phyloP scores from a whole-genome alignment of 35 echinoderm and acorn worm species.

The Chiridota heheva region DNA sequence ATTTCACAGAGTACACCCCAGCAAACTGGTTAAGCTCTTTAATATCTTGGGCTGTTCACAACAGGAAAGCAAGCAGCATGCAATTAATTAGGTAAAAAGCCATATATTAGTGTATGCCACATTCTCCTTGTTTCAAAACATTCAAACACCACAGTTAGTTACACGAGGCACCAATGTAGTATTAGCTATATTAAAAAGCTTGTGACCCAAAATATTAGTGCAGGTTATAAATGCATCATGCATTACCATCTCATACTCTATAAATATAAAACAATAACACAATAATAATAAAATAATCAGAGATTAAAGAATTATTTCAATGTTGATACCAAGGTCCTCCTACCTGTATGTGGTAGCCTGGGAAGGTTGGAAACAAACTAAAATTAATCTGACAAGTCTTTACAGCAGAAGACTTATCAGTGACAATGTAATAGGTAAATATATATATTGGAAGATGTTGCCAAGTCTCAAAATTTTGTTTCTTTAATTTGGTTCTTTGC shows the following conservation, averaged over 20 bases:
- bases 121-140: background rate
- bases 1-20: slow-evolving; percentile 92
- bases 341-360: too few relatives aligned
- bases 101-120: background rate
- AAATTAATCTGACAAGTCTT: too few relatives aligned
- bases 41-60: slow-evolving; percentile 71
- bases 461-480: too few relatives aligned
- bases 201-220: background rate
- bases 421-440: too few relatives aligned
- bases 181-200: background rate
- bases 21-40: slow-evolving; percentile 97
- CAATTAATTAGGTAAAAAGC: slow-evolving; percentile 2
- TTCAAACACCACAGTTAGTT: background rate
- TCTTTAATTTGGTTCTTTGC: too few relatives aligned
- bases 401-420: too few relatives aligned
- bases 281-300: too few relatives aligned
- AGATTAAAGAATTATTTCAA: too few relatives aligned
- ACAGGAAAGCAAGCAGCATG: slow-evolving; percentile 29
- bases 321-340: too few relatives aligned
- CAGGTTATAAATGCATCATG: background rate
- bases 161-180: background rate
- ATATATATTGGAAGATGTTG: too few relatives aligned
- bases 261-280: background rate
- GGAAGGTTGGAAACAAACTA: too few relatives aligned
- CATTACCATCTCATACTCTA: background rate